Conservation (phyloP, 2,113 vertebrate genomes). For the Callionymus lyra region DNA sequence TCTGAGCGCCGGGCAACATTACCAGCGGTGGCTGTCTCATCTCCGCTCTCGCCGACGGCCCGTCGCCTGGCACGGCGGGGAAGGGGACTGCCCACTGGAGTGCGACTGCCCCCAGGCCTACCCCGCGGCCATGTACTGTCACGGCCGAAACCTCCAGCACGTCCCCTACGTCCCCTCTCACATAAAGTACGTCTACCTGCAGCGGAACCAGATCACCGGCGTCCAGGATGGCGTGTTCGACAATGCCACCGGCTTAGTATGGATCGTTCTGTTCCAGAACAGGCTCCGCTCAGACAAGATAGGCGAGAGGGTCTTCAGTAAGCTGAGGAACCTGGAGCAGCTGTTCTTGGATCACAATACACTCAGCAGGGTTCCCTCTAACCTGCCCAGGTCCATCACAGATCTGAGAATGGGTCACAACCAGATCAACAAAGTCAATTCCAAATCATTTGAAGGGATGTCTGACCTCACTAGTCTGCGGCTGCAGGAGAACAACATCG, state of each 20-base stretch:
- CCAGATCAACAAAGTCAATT: conserved; percentile 74
- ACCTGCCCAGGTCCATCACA: conserved; percentile 77
- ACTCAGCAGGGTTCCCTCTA: conserved; percentile 75
- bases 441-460: conserved; percentile 71
- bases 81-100: conserved; percentile 79
- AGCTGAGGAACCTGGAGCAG: conserved; percentile 77
- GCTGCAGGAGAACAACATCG: conserved; percentile 78
- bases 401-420: conserved; percentile 80
- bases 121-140: conserved; percentile 88
- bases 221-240: conserved; percentile 84
- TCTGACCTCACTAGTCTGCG: conserved; percentile 73
- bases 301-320: conserved; percentile 77
- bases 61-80: conserved; percentile 13
- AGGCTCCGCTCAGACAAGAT: conserved; percentile 81
- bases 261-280: conserved; percentile 85
- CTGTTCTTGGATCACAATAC: conserved; percentile 85
- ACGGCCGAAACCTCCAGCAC: conserved; percentile 79
- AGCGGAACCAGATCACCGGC: conserved; percentile 81
- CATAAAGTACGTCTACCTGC: conserved; percentile 90
- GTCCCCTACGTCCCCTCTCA: conserved; percentile 80
- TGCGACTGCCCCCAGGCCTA: conserved; percentile 81
- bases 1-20: conserved; percentile 25
- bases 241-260: conserved; percentile 83
- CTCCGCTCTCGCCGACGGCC: conserved; percentile 25
- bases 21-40: conserved; percentile 41